These are phyloP conservation scores for Lasioglossum malachurum DNA, from an alignment of 2,888 invertebrate species.

Conservation along the genomic window DNA sequence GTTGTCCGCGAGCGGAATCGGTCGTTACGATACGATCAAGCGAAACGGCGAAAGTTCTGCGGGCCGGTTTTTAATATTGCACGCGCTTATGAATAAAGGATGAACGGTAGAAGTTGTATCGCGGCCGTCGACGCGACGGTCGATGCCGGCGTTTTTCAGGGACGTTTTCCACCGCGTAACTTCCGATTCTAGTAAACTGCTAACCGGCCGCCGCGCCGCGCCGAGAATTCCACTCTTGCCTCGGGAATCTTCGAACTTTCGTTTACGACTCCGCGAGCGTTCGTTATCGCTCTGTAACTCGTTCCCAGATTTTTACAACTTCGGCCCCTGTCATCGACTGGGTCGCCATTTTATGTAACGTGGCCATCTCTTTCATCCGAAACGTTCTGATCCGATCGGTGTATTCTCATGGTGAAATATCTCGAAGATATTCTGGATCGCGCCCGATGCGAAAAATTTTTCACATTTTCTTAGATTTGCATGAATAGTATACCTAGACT, in stretches of 20 bases:
- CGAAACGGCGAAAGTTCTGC: constrained; percentile 2
- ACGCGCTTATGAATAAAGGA: constrained; percentile 52
- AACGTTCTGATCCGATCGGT: too few relatives aligned
- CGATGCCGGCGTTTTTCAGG: constrained; percentile 41
- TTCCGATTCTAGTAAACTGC: background rate
- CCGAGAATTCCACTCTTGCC: background rate
- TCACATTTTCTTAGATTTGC: background rate
- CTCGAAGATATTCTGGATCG: too few relatives aligned
- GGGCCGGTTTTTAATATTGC: constrained; percentile 51
- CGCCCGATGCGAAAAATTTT: background rate
- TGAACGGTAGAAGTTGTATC: constrained; percentile 38
- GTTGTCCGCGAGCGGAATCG: background rate
- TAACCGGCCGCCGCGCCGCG: background rate
- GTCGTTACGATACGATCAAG: constrained; percentile 5
- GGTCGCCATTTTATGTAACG: background rate
- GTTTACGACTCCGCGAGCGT: background rate
- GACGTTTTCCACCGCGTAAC: constrained; percentile 14
- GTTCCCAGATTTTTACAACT: background rate
- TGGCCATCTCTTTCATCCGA: background rate
- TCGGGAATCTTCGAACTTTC: background rate
- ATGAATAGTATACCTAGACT: too few relatives aligned
- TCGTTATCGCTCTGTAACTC: background rate
- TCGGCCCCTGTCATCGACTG: background rate
- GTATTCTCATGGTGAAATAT: background rate
- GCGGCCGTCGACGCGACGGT: constrained; percentile 19